Conservation (phyloP, 53 echinoderm and acorn worm genomes). For the Actinopyga echinites region DNA sequence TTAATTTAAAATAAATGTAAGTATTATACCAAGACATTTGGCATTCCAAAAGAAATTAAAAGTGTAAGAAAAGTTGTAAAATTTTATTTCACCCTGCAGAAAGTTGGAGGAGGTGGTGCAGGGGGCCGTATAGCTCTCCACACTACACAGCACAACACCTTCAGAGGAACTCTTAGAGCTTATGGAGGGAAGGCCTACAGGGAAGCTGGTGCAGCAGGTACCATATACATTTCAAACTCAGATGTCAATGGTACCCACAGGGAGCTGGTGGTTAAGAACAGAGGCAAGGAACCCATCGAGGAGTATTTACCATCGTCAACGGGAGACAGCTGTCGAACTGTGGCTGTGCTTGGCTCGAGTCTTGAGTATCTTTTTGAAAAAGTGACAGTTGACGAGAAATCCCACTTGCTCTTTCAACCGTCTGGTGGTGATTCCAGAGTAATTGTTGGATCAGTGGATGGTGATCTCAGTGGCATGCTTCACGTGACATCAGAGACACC, state of each 20-base stretch:
- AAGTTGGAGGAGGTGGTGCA: slow-evolving; percentile 85
- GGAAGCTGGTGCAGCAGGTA: slow-evolving; percentile 78
- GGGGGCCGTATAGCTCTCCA: slow-evolving; percentile 85
- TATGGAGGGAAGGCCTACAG: slow-evolving; percentile 71
- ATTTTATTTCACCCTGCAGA: slow-evolving; percentile 19
- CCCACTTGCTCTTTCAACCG: slow-evolving; percentile 65
- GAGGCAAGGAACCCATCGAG: slow-evolving; percentile 49
- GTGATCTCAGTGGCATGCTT: slow-evolving; percentile 69
- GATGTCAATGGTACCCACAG: slow-evolving; percentile 55
- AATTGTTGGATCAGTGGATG: slow-evolving; percentile 47
- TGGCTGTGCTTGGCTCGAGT: not conserved
- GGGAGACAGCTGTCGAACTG: slow-evolving; percentile 58
- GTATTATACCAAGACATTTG: too few species aligned
- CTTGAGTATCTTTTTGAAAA: slow-evolving; percentile 1
- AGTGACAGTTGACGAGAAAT: slow-evolving; percentile 15
- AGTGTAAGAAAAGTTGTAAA: not conserved
- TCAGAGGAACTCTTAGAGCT: slow-evolving; percentile 69
- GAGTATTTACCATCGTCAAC: slow-evolving; percentile 43
- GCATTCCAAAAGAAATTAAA: too few species aligned
- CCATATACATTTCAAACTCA: slow-evolving; percentile 70
- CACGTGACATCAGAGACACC: slow-evolving; percentile 52
- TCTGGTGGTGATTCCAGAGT: slow-evolving; percentile 27
- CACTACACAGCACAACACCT: slow-evolving; percentile 54
- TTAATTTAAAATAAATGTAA: too few species aligned
- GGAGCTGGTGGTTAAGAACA: slow-evolving; percentile 62